Evolutionary conservation across 2,797 vertebrate species (phyloP), one percentile per base, ranked within the genome.

Genomic region (Trachurus trachurus): DNA sequence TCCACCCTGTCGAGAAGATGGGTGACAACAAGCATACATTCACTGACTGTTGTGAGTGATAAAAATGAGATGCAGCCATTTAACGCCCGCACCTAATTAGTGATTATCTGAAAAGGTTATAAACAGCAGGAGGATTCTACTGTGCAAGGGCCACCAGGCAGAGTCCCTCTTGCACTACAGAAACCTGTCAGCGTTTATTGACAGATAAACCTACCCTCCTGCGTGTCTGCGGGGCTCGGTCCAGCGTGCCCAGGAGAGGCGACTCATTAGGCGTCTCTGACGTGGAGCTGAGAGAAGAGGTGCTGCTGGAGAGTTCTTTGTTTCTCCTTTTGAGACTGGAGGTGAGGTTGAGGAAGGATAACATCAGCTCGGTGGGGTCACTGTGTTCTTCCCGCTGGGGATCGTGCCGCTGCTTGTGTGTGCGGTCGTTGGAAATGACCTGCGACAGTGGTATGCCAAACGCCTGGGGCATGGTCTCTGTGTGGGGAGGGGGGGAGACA

Each of bases 281-380:
- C 76, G 96, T 97, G 76, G 98, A 99, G 94, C 98, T 98, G 66
- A 99, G 97, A 91, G 98, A 99, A 6, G 98, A 99, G 94, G 98
- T 98, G 94, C 98, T 99, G 96, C 98, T 99, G 93, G 98, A 99
- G 87, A 99, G 94, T 88, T 99, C 98, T 90, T 96, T 98, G 93
- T 96, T 97, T 80, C 94, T 87, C 69, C 92, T 95, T 94, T 96
- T 98, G 81, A 92, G 80, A 92, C 93, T 96, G 77, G 92, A 90
- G 89, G 94, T 96, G 40, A 98, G 96, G 7, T 97, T 97, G 76
- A 98, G 95, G 91, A 97, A 96, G 66, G 97, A 97, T 52, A 97
- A 93, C 87, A 96, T 96, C 88, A 97, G 93, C 84, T 99, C 97
- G 0, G 95, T 95, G 76, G 96, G 92, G 77, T 98, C 97, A 62